Evolutionary conservation across 2,797 vertebrate species (phyloP).

Genomic region (Masticophis lateralis): DNA sequence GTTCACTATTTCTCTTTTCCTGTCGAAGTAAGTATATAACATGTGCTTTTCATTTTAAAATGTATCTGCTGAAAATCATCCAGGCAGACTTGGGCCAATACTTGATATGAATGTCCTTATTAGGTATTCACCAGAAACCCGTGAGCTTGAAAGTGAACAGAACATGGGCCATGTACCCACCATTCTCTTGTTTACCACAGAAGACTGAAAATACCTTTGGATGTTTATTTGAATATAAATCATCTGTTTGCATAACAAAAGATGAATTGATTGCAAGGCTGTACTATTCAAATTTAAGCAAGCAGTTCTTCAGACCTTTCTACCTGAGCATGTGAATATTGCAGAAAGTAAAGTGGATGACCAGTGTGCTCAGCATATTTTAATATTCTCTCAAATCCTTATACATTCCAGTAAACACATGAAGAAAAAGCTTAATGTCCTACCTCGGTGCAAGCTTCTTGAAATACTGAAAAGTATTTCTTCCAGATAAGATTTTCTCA

Average conservation of each 20-base stretch:
- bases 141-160: background rate
- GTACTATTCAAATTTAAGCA: background rate
- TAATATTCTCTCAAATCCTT: background rate
- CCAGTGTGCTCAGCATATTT: background rate
- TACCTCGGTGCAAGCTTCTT: background rate
- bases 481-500: background rate
- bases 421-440: background rate
- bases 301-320: background rate
- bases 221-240: background rate
- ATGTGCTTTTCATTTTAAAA: conserved; percentile 29
- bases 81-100: background rate
- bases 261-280: background rate
- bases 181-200: background rate
- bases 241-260: background rate
- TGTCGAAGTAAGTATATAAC: conserved; percentile 91
- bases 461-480: background rate
- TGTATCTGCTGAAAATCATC: conserved; percentile 12
- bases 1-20: conserved; percentile 89
- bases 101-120: background rate
- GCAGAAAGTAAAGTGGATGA: background rate
- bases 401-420: background rate
- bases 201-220: background rate
- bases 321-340: background rate
- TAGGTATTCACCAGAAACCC: background rate
- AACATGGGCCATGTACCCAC: background rate